Percentiles rank a stretch among this genome's conserved stretches.
Evolutionary conservation across 2,888 invertebrate genomes (phyloP).

Genomic region (Andrena flavipes): DNA sequence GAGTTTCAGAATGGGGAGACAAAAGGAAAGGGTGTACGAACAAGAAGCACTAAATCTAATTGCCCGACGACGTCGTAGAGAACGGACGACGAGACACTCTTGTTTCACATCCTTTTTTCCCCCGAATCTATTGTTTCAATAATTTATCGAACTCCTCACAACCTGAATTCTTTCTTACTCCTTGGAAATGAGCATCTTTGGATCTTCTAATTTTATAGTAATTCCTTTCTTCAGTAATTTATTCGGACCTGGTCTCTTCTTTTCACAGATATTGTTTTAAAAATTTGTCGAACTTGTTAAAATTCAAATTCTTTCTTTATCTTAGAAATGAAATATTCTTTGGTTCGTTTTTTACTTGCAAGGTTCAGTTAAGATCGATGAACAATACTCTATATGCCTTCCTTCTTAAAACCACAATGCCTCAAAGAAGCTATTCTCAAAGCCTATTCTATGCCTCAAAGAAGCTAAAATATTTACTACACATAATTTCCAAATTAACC

Average conservation of each 20-base stretch:
- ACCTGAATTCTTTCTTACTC: background rate
- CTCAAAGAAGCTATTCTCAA: background rate
- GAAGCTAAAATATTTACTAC: background rate
- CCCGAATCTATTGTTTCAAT: constrained; percentile 33
- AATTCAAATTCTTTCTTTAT: too few species aligned
- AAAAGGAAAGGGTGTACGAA: constrained; percentile 54
- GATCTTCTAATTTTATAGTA: too few species aligned
- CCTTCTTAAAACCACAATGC: background rate
- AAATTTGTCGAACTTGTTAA: too few species aligned
- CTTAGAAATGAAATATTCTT: too few species aligned
- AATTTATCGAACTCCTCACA: constrained; percentile 34
- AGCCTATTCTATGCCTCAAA: background rate
- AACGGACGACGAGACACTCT: constrained; percentile 63
- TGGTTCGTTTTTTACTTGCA: too few species aligned
- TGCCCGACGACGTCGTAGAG: constrained; percentile 66
- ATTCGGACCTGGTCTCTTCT: too few species aligned
- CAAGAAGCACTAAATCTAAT: constrained; percentile 73
- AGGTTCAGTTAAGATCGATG: too few species aligned
- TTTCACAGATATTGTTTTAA: too few species aligned
- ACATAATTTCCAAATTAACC: constrained; percentile 11
- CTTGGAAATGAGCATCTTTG: too few species aligned
- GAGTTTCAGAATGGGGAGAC: constrained; percentile 52
- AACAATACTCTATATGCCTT: too few species aligned
- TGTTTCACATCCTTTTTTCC: constrained; percentile 32
- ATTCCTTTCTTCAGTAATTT: too few species aligned